Percentiles rank a stretch among this genome's conserved stretches.
Conservation (phyloP, 2,888 invertebrate species). For the Hymenopus coronatus region DNA sequence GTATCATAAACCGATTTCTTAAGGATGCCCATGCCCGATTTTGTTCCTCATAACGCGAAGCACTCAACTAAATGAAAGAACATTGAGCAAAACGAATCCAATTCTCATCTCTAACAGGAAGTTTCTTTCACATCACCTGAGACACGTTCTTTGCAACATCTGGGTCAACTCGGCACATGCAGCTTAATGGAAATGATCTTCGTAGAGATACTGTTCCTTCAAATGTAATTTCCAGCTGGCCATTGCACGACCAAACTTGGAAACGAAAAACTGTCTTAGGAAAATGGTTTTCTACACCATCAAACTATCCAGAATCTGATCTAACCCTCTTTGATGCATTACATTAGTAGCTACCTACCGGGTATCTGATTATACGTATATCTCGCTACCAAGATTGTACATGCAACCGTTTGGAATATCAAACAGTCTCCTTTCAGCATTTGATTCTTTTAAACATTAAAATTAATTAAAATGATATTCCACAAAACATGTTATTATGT, state of each 20-base stretch:
- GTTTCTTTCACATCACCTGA: background rate
- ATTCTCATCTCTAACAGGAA: background rate
- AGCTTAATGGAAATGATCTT: background rate
- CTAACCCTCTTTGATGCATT: too few species aligned
- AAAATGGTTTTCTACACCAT: too few species aligned
- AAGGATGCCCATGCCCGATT: background rate
- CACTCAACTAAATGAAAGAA: background rate
- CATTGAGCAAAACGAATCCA: background rate
- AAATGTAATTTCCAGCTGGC: background rate
- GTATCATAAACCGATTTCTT: background rate
- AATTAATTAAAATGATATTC: too few species aligned
- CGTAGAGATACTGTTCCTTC: background rate
- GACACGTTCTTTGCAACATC: background rate
- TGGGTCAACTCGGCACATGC: background rate
- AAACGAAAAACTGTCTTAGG: too few species aligned
- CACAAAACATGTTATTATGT: too few species aligned
- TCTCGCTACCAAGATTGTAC: too few species aligned
- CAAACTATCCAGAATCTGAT: too few species aligned
- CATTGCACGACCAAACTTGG: background rate
- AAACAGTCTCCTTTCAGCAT: too few species aligned
- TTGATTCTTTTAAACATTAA: too few species aligned
- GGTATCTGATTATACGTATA: too few species aligned
- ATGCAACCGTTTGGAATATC: too few species aligned
- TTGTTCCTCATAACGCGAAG: background rate
- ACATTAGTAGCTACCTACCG: too few species aligned